Evolutionary conservation across 2,888 invertebrate genomes (phyloP), one percentile per base, ranked within the genome.

Genomic region (Athalia rosae): DNA sequence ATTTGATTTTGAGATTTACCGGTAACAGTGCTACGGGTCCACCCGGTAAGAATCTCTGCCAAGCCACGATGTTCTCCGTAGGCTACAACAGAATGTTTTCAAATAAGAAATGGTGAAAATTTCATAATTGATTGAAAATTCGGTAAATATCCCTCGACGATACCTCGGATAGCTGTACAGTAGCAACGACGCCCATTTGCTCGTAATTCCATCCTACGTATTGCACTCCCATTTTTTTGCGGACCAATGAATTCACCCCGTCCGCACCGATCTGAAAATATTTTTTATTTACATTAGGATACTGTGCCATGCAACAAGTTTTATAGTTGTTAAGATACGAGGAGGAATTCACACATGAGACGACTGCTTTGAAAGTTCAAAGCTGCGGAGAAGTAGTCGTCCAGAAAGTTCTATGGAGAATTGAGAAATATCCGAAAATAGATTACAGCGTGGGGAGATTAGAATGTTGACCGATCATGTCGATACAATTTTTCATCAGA

Each of bases 21-120:
- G 99, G 99, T 76, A 99, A 91, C 43, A 99, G 88, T 4, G 99
- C 99, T 43, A 99, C 92, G 0, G 99, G 98, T 0, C 99, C 99
- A 3, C 93, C 94, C 0, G 98, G 96, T 79, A 98, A 91, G 91
- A 99, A 99, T 81, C 98, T 93, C 90, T 99, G 99, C 99, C 99
- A 99, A 0, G 99, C 99, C 3, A 96, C 95, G 47, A 93, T 92
- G 90, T 99, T 99, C 76, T 94, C 94, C 11, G 92, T 92, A 64
- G 93, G 91, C 94, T 96, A 89, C 28, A 81, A 89, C 89, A 82
- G 86, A 77, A 77, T 11, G 41, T 4, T 78, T 56, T 4, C 3
- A n/a, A 53, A 53, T 8, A 53, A 66, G 53, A 53, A 53, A 6
- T 6, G 28, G 28, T 1, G 28, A 28, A 28, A 28, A 28, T 28